Evolutionary conservation across 1,140 invertebrate genomes (phyloP).

Genomic region (Mycetomoellerius zeteki): DNA sequence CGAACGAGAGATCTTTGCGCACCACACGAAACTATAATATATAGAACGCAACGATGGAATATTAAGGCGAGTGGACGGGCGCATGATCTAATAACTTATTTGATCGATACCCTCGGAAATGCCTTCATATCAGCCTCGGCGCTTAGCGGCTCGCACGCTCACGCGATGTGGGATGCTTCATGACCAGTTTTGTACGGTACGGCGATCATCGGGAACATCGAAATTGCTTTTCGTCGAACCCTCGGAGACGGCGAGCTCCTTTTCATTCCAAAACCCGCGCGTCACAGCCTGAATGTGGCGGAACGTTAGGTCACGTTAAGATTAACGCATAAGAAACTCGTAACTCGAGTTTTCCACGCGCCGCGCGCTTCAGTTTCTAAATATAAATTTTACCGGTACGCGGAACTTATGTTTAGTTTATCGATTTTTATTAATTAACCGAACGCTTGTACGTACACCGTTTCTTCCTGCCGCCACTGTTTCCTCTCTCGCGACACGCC

Average conservation of each 20-base stretch:
- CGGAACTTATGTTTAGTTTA: slow-evolving; percentile 29
- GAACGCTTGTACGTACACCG: neutral
- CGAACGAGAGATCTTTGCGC: neutral
- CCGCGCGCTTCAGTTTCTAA: neutral
- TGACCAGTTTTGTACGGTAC: slow-evolving; percentile 56
- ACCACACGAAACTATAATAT: slow-evolving; percentile 9
- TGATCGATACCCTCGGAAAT: slow-evolving; percentile 65
- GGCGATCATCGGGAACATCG: slow-evolving; percentile 56
- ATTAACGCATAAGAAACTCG: neutral
- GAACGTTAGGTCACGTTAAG: neutral
- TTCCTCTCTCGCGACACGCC: neutral
- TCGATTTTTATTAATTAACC: slow-evolving; percentile 39
- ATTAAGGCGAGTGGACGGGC: slow-evolving; percentile 21
- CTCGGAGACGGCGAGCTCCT: neutral
- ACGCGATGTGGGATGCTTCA: slow-evolving; percentile 62
- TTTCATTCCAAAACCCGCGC: neutral
- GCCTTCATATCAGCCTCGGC: neutral
- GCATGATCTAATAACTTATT: slow-evolving; percentile 68
- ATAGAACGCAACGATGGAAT: slow-evolving; percentile 29
- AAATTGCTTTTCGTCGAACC: slow-evolving; percentile 40
- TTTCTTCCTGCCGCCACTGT: neutral
- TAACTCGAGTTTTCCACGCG: neutral
- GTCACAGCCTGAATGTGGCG: neutral
- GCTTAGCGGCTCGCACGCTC: slow-evolving; percentile 43
- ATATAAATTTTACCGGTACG: slow-evolving; percentile 1